Conservation (phyloP, 2,888 invertebrate species). For the Sisyra nigra region DNA sequence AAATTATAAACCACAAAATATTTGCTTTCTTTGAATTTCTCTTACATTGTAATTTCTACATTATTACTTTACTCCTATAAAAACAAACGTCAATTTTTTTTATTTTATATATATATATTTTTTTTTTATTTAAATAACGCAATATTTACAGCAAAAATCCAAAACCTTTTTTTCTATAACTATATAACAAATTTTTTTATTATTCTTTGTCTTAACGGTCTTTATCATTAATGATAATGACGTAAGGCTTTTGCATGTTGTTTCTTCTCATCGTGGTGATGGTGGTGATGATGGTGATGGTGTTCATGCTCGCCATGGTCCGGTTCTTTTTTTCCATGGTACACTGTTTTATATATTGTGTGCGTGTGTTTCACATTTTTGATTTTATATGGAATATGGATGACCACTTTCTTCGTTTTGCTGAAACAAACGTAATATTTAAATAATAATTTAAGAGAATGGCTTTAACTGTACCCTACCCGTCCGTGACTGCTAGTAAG, state of each 20-base stretch:
- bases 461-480: no score
- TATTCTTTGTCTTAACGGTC: neutral
- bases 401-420: constrained; percentile 41
- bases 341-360: constrained; percentile 51
- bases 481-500: no score
- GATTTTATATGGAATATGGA: constrained; percentile 48
- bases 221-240: neutral
- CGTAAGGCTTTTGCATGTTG: neutral
- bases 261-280: constrained; percentile 14
- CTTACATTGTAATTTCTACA: neutral
- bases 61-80: neutral
- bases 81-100: neutral
- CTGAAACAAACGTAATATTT: constrained; percentile 25
- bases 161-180: no score
- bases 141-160: no score
- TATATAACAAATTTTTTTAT: neutral
- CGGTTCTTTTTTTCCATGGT: constrained; percentile 30
- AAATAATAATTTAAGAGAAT: no score
- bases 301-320: constrained; percentile 16
- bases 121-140: neutral
- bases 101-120: neutral
- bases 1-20: no score
- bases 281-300: constrained; percentile 15
- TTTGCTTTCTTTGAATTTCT: no score
- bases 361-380: constrained; percentile 56